Conservation (phyloP, 2,888 invertebrate species). For the Meghimatium bilineatum region DNA sequence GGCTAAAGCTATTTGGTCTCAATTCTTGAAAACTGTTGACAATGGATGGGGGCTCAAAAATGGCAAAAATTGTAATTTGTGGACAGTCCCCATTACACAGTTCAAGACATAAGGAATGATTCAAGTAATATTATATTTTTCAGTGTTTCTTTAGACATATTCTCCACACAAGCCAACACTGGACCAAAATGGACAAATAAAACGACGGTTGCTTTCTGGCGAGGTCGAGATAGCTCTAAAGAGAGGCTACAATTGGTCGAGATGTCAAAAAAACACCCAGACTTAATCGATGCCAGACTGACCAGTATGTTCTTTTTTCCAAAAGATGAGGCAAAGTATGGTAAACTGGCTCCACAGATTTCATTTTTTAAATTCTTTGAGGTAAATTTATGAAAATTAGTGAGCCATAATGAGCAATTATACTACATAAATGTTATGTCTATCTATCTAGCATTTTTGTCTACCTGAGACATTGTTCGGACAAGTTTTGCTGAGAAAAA, state of each 20-base stretch:
- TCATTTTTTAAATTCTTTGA: conserved; percentile 96
- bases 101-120: too few relatives aligned
- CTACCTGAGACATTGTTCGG: too few relatives aligned
- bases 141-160: conserved; percentile 91
- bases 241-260: conserved; percentile 89
- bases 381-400: conserved; percentile 82
- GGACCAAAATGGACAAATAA: conserved; percentile 85
- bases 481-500: too few relatives aligned
- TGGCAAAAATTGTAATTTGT: too few relatives aligned
- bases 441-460: too few relatives aligned
- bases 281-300: conserved; percentile 91
- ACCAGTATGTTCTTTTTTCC: conserved; percentile 97
- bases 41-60: too few relatives aligned
- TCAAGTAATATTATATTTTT: not conserved
- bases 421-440: too few relatives aligned
- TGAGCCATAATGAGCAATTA: too few relatives aligned
- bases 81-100: too few relatives aligned
- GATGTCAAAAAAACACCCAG: conserved; percentile 85
- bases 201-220: conserved; percentile 88
- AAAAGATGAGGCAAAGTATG: conserved; percentile 89
- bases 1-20: too few relatives aligned
- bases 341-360: conserved; percentile 88
- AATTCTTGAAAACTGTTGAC: too few relatives aligned
- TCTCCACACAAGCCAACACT: conserved; percentile 90
- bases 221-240: conserved; percentile 92